Evolutionary conservation across 2,113 vertebrate species (phyloP).

Genomic region (Sigmodon hispidus): DNA sequence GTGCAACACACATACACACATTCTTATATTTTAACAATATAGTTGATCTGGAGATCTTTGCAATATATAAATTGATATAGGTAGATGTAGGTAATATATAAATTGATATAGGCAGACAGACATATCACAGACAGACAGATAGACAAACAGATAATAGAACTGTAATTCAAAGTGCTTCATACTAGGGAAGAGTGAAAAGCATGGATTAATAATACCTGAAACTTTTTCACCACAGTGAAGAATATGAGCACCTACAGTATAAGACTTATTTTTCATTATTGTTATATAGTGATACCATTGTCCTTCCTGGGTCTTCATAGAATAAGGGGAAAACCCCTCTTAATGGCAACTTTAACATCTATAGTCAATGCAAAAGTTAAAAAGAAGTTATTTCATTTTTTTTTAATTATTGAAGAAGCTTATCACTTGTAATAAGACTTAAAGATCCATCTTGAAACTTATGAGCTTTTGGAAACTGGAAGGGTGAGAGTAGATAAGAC

Average conservation of each 20-base stretch:
- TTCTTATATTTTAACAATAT: background rate
- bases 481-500: background rate
- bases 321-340: background rate
- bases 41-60: background rate
- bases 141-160: background rate
- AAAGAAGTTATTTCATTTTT: background rate
- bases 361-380: background rate
- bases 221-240: background rate
- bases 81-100: background rate
- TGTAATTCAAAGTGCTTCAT: background rate
- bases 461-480: background rate
- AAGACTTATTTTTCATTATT: background rate
- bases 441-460: background rate
- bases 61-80: background rate
- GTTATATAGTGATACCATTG: background rate
- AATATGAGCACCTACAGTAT: background rate
- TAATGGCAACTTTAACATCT: background rate
- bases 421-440: conserved; percentile 1
- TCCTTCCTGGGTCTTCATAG: background rate
- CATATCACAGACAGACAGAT: background rate
- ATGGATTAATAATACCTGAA: background rate
- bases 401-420: background rate
- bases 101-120: background rate
- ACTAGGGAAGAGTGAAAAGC: background rate
- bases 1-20: background rate